Percentiles rank a stretch among this genome's conserved stretches.
These are phyloP conservation scores for Melopsittacus undulatus DNA, from an alignment of 2,797 vertebrate genomes.

Conservation along the genomic window DNA sequence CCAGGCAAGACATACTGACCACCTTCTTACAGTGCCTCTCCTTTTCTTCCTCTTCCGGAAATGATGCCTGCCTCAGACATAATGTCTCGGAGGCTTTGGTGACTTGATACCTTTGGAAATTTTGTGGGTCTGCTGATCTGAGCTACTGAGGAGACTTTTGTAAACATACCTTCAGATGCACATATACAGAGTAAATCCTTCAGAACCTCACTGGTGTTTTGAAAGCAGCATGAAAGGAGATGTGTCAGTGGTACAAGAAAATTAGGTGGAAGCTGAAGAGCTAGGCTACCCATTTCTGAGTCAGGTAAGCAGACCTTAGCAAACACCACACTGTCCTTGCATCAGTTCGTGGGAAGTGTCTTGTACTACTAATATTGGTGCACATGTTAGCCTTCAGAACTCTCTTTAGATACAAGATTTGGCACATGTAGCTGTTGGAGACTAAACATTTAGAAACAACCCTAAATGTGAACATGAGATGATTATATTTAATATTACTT, in stretches of 20 bases:
- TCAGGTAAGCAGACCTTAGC: neutral
- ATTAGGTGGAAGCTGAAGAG: neutral
- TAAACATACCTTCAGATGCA: neutral
- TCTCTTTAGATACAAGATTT: neutral
- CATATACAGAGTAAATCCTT: neutral
- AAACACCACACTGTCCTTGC: neutral
- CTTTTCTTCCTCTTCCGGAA: neutral
- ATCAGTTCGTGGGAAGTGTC: too few relatives aligned
- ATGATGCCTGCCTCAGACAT: neutral
- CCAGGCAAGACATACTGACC: neutral
- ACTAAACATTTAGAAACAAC: neutral
- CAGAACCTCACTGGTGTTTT: neutral
- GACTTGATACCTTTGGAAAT: neutral
- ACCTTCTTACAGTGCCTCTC: neutral
- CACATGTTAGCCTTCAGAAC: neutral
- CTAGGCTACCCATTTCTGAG: neutral
- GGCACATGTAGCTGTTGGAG: neutral
- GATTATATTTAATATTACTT: neutral
- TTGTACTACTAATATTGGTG: neutral
- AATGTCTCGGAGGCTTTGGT: neutral
- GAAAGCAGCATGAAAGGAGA: neutral
- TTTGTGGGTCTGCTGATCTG: neutral
- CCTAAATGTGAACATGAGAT: neutral
- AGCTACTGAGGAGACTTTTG: neutral
- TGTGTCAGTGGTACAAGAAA: accelerated